Base-by-base conservation (phyloP, 2,888 invertebrate species). In the Aphrophora alni region DNA sequence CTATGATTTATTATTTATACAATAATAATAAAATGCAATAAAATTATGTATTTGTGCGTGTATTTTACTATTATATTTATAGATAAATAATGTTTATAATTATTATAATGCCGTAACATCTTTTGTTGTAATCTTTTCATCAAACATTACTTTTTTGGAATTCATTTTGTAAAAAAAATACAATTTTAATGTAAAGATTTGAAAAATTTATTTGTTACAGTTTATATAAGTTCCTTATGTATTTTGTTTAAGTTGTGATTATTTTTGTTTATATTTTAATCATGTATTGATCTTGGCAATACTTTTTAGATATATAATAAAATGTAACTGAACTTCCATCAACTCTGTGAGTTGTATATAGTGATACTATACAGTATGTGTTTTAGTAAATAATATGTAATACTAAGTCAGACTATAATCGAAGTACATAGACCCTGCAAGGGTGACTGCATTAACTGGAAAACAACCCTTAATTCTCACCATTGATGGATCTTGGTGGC, bases 11-110 rank as follows among this genome's bases (percentile, higher is more conserved):
- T 59, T 59, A 59, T 59, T 59, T 59, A 59, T 59, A 59, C 21
- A 59, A 59, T 59, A 59, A n/a, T n/a, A 59, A 59, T 59, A 59
- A 59, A 59, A 59, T 59, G 59, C 59, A 59, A 59, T 59, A 59
- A n/a, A 21, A 59, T 0, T 59, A 59, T 59, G 14, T 59, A 59
- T 59, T 59, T 59, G 59, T 59, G 59, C 59, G 4, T 21, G 14
- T 59, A 59, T 59, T 59, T 59, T 59, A 59, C 21, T 59, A 59
- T 21, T 59, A 21, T 59, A n/a, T 4, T 59, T 59, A 59, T 59
- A 21, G n/a, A n/a, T 14, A 14, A 59, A 59, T 21, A 59, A 7
- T 8, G 59, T 59, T 59, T 59, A 59, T 59, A 21, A 59, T 59
- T n/a, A 59, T 59, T 4, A 59, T 59, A 21, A 59, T 21, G 21